A percentile compares a stretch with the other conserved stretches of the same genome.
Evolutionary conservation across 2,113 vertebrate genomes (phyloP).

Genomic region (Tragelaphus strepsiceros): DNA sequence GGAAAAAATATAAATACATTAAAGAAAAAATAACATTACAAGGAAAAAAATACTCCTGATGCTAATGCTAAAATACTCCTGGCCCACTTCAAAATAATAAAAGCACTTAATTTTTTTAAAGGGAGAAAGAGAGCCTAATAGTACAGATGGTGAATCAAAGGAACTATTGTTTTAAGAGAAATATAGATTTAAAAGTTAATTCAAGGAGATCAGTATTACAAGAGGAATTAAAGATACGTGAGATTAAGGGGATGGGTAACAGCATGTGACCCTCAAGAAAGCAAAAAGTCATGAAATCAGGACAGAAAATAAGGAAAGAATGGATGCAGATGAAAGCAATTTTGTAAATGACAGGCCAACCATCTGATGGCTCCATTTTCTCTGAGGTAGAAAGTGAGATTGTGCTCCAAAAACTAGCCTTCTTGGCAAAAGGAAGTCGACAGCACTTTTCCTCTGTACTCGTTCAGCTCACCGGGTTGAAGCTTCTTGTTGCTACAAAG

Average conservation of each 20-base stretch:
- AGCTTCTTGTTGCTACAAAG: conserved; percentile 13
- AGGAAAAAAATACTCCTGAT: not conserved
- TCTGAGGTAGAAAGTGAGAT: not conserved
- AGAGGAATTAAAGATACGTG: not conserved
- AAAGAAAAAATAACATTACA: not conserved
- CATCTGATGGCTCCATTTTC: conserved; percentile 47
- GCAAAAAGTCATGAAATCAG: not conserved
- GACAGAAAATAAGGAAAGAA: not conserved
- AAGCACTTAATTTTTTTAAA: not conserved
- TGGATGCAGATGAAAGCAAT: not conserved
- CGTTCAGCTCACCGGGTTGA: not conserved
- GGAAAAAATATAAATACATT: not conserved
- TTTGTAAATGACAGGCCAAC: not conserved
- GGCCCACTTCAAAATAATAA: not conserved
- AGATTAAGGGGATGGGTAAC: not conserved
- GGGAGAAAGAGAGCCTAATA: not conserved
- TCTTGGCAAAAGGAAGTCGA: conserved; percentile 26
- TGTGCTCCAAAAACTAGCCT: conserved; percentile 15
- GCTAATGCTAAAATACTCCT: no score
- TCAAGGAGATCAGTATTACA: not conserved
- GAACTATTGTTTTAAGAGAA: not conserved
- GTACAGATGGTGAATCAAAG: not conserved
- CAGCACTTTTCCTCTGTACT: conserved; percentile 4
- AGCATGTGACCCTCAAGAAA: not conserved
- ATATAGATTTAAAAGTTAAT: not conserved